phyloP scores from a whole-genome alignment of 1,140 invertebrate species.

The Bicyclus anynana region DNA sequence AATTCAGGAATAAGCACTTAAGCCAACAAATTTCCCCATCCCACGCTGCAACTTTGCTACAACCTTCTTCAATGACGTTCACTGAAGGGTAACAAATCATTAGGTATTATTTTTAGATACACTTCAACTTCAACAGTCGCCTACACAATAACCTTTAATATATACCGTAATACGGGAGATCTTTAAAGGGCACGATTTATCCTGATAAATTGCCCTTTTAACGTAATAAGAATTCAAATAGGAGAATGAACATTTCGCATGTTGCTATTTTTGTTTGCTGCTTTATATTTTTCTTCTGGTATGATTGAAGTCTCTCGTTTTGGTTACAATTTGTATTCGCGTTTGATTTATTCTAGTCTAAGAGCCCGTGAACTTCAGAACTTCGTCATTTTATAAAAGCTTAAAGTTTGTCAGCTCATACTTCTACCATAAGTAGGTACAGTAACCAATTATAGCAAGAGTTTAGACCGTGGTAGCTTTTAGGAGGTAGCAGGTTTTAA shows the following conservation, averaged over 20 bases:
- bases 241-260: background rate
- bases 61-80: constrained; percentile 23
- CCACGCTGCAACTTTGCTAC: constrained; percentile 24
- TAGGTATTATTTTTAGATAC: constrained; percentile 23
- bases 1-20: constrained; percentile 14
- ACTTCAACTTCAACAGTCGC: constrained; percentile 11
- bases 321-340: background rate
- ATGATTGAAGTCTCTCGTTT: background rate
- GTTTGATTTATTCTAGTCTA: too few relatives aligned
- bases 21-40: constrained; percentile 17
- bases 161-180: constrained; percentile 10
- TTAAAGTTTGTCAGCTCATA: too few relatives aligned
- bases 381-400: too few relatives aligned
- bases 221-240: background rate
- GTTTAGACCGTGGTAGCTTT: too few relatives aligned
- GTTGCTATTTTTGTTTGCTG: background rate
- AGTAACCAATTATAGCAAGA: too few relatives aligned
- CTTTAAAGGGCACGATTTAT: constrained; percentile 2
- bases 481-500: too few relatives aligned
- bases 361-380: too few relatives aligned
- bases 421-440: too few relatives aligned
- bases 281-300: background rate
- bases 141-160: constrained; percentile 19
- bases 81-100: constrained; percentile 8
- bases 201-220: constrained; percentile 5